Conservation (phyloP, 2,113 vertebrate genomes). For the Geococcyx californianus region DNA sequence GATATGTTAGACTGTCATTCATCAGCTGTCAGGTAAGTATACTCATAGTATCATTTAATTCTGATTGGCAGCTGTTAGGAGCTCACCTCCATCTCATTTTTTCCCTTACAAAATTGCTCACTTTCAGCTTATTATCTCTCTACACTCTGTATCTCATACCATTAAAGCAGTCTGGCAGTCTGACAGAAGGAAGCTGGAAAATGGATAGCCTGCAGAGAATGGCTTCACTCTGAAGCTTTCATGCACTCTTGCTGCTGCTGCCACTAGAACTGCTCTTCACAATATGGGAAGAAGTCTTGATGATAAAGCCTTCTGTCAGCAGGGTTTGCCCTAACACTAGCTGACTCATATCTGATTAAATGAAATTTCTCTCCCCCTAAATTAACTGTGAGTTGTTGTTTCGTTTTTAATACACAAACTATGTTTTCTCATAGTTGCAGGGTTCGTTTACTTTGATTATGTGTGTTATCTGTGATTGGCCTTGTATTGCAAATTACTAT, state of each 20-base stretch:
- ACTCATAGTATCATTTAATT: slow-evolving; percentile 37
- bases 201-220: background rate
- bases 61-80: slow-evolving; percentile 43
- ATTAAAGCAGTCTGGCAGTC: slow-evolving; percentile 39
- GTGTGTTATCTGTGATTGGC: background rate
- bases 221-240: slow-evolving; percentile 24
- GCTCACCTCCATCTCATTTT: slow-evolving; percentile 18
- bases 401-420: background rate
- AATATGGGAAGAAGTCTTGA: background rate
- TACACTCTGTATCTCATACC: background rate
- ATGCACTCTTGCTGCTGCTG: background rate
- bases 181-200: slow-evolving; percentile 44
- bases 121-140: slow-evolving; percentile 57
- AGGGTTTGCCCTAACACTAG: background rate
- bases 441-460: background rate
- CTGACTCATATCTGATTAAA: background rate
- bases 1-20: background rate
- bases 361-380: background rate
- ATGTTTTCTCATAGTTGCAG: background rate
- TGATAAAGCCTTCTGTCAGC: background rate
- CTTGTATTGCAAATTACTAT: background rate
- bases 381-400: background rate
- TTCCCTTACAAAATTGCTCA: slow-evolving; percentile 49
- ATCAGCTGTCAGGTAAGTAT: background rate
- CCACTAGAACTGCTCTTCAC: background rate